phyloP scores from a whole-genome alignment of 2,113 vertebrate species.

The Alligator sinensis region DNA sequence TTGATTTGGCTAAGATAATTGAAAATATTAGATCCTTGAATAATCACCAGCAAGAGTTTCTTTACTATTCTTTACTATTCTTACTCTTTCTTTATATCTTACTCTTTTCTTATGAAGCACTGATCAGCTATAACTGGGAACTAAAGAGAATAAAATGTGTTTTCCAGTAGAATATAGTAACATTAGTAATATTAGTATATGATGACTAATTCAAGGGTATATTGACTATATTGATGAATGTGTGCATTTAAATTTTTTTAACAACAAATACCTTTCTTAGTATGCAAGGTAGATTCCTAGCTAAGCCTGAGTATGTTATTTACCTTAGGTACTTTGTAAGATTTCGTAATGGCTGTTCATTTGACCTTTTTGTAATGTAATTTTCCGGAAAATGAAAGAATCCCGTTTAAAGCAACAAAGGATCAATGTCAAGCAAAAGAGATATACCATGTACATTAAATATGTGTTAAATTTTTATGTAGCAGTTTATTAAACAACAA shows the following conservation, averaged over 20 bases:
- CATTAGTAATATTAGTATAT: no score
- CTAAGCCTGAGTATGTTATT: not conserved
- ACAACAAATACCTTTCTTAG: not conserved
- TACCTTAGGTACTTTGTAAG: not conserved
- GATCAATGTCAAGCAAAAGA: not conserved
- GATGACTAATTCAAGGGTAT: not conserved
- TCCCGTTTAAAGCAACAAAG: not conserved
- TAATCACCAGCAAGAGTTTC: not conserved
- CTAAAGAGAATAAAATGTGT: not conserved
- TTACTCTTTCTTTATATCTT: not conserved
- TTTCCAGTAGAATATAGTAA: not conserved
- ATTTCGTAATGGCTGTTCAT: not conserved
- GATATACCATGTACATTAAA: not conserved
- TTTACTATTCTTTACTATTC: fast-evolving
- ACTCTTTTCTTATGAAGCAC: not conserved
- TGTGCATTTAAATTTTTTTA: not conserved
- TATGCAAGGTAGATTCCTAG: not conserved
- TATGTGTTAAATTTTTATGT: not conserved
- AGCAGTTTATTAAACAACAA: not conserved
- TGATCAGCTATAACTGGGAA: not conserved
- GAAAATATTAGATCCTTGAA: not conserved
- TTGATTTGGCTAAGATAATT: not conserved
- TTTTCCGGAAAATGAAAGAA: not conserved
- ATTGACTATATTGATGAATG: not conserved
- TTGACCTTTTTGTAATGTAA: not conserved